Base-by-base conservation (phyloP, 2,797 vertebrate genomes). In the Hafferia zeledoni region DNA sequence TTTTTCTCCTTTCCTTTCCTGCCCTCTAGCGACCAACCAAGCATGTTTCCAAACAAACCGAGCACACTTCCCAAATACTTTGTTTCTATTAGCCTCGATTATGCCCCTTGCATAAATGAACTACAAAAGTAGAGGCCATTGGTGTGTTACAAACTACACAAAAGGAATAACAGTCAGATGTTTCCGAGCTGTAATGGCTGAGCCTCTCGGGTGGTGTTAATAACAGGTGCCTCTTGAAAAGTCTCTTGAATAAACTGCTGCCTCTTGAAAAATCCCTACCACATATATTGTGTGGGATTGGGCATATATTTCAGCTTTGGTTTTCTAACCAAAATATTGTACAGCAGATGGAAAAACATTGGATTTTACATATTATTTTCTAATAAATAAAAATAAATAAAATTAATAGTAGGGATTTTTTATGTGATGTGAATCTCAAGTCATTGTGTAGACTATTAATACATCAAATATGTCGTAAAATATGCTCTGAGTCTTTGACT, bases 21-120 rank as follows among this genome's bases (percentile, higher is more conserved):
- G 97, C 94, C 97, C 93, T 87, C 96, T 96, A 93, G 95, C 46
- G 96, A 89, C 79, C 47, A 89, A 37, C 12, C 4, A 35, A 39
- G 14, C 23, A 49, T 31, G 20, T 41, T 82, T 71, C 59, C 22
- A 76, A 87, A 53, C 10, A 50, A 70, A 56, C 30, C 27, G 8
- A 71, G 20, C 15, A 25, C 14, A 4, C 13, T 44, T 76, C 10
- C 47, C 24, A 55, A 75, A 41, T 14, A 46, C 14, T 64, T 69
- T 4, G 5, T 44, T 55, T 23, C 33, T 67, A 4, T 20, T n/a
- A 41, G 24, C 35, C 10, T 43, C 55, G 41, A n/a, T 47, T 49
- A 41, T 27, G 31, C 59, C 74, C 43, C 35, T 33, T 39, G 65
- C 25, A 53, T 13, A 55, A 79, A 44, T 5, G 15, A 7, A 14